Evolutionary conservation across 2,797 vertebrate species (phyloP), one percentile per base, ranked within the genome.

Genomic region (Nasua narica): DNA sequence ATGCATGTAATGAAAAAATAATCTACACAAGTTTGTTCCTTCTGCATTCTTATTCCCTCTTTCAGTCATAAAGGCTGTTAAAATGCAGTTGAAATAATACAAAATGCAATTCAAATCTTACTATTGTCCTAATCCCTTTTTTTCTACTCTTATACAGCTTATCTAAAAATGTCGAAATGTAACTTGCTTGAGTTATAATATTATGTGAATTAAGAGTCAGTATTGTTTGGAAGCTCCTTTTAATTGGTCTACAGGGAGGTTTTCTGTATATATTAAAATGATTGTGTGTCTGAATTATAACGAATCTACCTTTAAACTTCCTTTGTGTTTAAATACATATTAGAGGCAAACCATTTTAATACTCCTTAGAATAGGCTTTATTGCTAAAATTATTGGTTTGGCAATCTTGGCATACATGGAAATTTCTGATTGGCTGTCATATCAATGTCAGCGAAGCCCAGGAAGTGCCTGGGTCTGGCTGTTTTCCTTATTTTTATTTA

Each of bases 401-500:
- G 87, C 91, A 95, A 93, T 46, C n/a, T 85, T 91, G 96, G 29
- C 0, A 0, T 93, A 97, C 98, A 96, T 69, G 85, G 93, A 95
- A 90, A 89, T 97, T 97, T 98, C 94, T 95, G 98, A 98, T 97
- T 98, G 98, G 98, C 97, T 98, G 97, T 98, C 98, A 98, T 95
- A 97, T 83, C 79, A 97, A 96, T 97, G 97, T 97, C 95, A 97
- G 95, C 58, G 89, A 97, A 96, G 78, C 72, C 95, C 86, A 88
- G 95, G 87, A 98, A 98, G 97, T 98, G 97, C 97, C 98, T 97
- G 97, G 96, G 62, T 98, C 98, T 98, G 93, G 94, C 97, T 98
- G 97, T 98, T 98, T 98, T 98, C 98, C 98, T 98, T 98, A 98
- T 98, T 98, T 98, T 98, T 98, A 98, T 98, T 98, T 98, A 98